Evolutionary conservation across 2,113 vertebrate genomes (phyloP).

Genomic region (Turdus rufiventris): DNA sequence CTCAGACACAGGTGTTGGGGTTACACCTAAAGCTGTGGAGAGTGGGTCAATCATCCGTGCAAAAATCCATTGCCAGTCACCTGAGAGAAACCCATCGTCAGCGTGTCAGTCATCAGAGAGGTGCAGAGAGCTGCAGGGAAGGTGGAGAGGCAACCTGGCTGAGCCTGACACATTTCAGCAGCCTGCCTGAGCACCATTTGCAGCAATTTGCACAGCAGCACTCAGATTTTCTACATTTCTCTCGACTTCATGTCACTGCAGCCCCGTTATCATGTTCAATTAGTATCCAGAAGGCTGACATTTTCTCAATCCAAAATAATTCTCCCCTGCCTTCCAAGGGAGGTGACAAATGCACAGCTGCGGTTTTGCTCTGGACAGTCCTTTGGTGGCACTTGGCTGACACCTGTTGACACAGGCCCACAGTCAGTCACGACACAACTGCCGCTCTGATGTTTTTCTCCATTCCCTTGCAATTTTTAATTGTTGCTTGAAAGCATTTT

Average conservation of each 20-base stretch:
- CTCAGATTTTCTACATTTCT: not conserved
- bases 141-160: not conserved
- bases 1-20: not conserved
- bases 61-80: not conserved
- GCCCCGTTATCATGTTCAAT: not conserved
- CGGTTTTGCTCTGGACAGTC: not conserved
- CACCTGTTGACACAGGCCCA: slow-evolving; percentile 16
- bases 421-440: not conserved
- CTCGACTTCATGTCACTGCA: not conserved
- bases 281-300: not conserved
- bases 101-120: fast-evolving
- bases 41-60: not conserved
- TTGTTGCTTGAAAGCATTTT: not conserved
- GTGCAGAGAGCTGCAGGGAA: not conserved
- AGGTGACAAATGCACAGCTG: not conserved
- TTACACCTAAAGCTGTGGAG: not conserved
- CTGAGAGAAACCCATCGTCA: not conserved
- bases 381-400: slow-evolving; percentile 53
- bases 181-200: not conserved
- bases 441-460: not conserved
- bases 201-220: not conserved
- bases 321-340: not conserved
- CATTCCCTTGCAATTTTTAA: not conserved
- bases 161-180: too few relatives aligned
- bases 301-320: not conserved